phyloP scores from a whole-genome alignment of 1,140 invertebrate species.

The Drosophila varians region DNA sequence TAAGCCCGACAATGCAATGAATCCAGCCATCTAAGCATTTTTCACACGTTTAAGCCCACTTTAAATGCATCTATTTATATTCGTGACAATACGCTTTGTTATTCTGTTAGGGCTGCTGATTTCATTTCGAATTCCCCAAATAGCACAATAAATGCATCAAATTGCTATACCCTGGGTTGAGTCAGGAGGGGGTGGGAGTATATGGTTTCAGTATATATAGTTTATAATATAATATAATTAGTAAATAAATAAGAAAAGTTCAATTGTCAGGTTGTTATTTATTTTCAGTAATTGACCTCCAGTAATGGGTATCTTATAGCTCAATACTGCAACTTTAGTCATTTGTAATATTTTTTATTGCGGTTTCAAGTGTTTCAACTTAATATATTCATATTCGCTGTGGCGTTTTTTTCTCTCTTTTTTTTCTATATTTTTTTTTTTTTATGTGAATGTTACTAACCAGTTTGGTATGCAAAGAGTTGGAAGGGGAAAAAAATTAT shows the following conservation, averaged over 20 bases:
- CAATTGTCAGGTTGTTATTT: too few relatives aligned
- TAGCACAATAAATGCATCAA: constrained; percentile 33
- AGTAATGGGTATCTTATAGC: constrained; percentile 7
- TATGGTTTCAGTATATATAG: not conserved
- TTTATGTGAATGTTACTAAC: constrained; percentile 59
- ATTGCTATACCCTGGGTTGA: constrained; percentile 15
- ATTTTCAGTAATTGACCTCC: not conserved
- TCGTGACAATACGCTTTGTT: constrained; percentile 41
- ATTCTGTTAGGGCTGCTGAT: constrained; percentile 38
- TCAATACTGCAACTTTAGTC: not conserved
- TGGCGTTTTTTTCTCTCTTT: constrained; percentile 30
- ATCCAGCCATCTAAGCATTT: constrained; percentile 34
- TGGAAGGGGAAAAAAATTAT: constrained; percentile 21
- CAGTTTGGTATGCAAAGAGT: constrained; percentile 56
- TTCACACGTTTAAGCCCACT: constrained; percentile 57
- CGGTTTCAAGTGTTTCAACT: constrained; percentile 35
- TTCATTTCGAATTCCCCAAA: constrained; percentile 41
- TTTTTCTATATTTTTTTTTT: constrained; percentile 25
- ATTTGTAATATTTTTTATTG: constrained; percentile 24
- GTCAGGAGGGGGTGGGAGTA: not conserved
- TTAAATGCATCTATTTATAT: constrained; percentile 56
- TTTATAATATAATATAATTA: too few relatives aligned
- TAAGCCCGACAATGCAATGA: constrained; percentile 21
- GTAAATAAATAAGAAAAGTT: too few relatives aligned
- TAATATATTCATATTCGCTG: constrained; percentile 54